A percentile compares a stretch with the other conserved stretches of the same genome.
Conservation (phyloP, 1,140 invertebrate genomes). For the Eurosta solidaginis region DNA sequence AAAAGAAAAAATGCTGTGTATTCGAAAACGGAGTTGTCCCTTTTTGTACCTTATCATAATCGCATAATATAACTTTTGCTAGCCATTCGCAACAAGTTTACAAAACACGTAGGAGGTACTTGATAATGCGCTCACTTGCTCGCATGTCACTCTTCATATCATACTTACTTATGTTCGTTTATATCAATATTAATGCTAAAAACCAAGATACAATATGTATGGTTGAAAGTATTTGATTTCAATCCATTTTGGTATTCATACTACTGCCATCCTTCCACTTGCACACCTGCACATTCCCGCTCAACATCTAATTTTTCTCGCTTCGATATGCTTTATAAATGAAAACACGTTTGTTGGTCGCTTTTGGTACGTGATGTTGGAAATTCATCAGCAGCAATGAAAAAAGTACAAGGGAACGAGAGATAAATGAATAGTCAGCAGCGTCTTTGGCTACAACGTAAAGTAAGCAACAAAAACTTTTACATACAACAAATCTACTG, state of each 20-base stretch:
- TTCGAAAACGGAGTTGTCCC: no score
- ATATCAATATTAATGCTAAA: neutral
- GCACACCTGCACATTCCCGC: neutral
- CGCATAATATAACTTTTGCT: neutral
- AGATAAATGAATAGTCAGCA: neutral
- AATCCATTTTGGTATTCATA: no score
- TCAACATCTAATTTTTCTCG: neutral
- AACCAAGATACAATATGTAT: neutral
- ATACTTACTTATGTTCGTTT: neutral
- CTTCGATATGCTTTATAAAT: neutral
- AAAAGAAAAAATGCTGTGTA: no score
- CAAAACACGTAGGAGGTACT: neutral
- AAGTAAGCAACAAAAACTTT: neutral
- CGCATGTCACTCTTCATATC: neutral
- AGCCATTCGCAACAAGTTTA: neutral
- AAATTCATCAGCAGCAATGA: constrained; percentile 28
- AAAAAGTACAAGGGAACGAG: neutral
- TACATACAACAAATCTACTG: neutral
- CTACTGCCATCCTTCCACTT: no score
- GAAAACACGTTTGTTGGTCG: constrained; percentile 16
- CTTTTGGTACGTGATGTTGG: constrained; percentile 28
- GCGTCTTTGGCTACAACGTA: neutral
- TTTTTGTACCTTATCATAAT: neutral
- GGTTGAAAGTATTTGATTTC: neutral
- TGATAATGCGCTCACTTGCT: neutral